Percentiles rank a stretch among this genome's conserved stretches.
Conservation (phyloP, 2,113 vertebrate species). For the Hyaena hyaena region DNA sequence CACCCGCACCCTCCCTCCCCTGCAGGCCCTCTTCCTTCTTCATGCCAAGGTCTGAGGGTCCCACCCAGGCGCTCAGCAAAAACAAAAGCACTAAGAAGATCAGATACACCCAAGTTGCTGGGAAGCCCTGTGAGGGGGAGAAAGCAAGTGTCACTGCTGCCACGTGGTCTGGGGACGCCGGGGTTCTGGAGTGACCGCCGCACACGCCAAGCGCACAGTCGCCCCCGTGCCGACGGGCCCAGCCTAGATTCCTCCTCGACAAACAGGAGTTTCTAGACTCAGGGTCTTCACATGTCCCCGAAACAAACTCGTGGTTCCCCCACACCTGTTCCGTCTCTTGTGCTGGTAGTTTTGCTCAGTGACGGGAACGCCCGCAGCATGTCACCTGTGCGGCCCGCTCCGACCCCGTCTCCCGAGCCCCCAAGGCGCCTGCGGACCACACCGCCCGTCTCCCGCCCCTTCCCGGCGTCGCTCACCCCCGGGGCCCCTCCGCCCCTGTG, state of each 20-base stretch:
- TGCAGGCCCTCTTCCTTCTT: not conserved
- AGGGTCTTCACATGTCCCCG: no score
- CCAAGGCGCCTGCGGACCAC: not conserved
- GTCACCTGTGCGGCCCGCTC: fast-evolving
- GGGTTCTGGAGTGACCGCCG: not conserved
- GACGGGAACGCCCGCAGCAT: fast-evolving
- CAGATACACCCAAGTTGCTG: not conserved
- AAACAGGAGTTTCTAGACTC: not conserved
- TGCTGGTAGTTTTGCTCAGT: not conserved
- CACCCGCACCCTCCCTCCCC: fast-evolving
- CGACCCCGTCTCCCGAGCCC: not conserved
- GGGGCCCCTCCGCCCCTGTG: fast-evolving
- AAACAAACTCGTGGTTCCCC: no score
- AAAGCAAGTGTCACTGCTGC: not conserved
- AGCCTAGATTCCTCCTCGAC: not conserved
- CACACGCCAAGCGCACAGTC: fast-evolving
- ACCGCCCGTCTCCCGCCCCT: fast-evolving
- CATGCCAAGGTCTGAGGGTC: not conserved
- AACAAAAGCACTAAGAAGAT: not conserved
- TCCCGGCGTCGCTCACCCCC: not conserved
- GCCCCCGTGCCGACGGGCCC: fast-evolving
- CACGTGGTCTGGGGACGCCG: fast-evolving
- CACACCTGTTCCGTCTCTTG: no score
- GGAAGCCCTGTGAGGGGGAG: not conserved
- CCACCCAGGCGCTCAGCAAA: not conserved